Evolutionary conservation across 2,113 vertebrate genomes (phyloP).

Genomic region (Dromaius novaehollandiae): DNA sequence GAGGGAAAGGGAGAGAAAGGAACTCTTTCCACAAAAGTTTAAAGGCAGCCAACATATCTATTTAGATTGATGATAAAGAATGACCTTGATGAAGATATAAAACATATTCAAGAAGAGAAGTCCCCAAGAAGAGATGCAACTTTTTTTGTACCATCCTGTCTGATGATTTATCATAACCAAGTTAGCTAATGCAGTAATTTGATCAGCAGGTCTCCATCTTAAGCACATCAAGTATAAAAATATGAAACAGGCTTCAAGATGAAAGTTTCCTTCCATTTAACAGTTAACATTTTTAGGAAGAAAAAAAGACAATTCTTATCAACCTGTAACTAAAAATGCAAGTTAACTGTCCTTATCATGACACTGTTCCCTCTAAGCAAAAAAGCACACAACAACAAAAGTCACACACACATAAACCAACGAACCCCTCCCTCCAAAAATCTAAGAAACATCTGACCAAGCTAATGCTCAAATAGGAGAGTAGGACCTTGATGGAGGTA

Average conservation of each 20-base stretch:
- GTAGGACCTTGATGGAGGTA: background rate
- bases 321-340: background rate
- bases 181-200: background rate
- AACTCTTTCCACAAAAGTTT: background rate
- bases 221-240: background rate
- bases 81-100: background rate
- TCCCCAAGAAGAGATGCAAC: background rate
- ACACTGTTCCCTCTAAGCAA: background rate
- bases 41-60: accelerated
- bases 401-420: background rate
- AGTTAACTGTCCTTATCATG: background rate
- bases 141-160: background rate
- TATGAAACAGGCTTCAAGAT: background rate
- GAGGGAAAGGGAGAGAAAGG: background rate
- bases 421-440: background rate
- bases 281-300: background rate
- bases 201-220: background rate
- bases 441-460: background rate
- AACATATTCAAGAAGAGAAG: background rate
- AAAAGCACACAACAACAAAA: background rate
- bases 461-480: background rate
- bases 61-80: background rate
- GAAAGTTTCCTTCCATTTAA: background rate
- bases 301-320: background rate
- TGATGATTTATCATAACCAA: background rate